These are phyloP conservation scores for Elachura formosa DNA, from an alignment of 2,113 vertebrate genomes.

Conservation along the genomic window DNA sequence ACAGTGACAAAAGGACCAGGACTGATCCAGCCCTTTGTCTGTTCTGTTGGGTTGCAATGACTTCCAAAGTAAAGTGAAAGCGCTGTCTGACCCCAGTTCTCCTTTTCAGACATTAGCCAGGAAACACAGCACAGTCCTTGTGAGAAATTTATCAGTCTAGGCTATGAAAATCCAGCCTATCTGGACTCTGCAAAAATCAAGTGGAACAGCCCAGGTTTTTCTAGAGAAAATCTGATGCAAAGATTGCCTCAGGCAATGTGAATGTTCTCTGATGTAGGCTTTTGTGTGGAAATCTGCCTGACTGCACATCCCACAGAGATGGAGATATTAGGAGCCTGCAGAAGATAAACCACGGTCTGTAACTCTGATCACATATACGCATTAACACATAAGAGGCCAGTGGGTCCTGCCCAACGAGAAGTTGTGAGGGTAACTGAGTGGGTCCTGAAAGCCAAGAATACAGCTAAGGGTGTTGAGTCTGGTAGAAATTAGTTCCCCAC, in stretches of 20 bases:
- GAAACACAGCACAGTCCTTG: neutral
- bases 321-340: neutral
- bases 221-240: neutral
- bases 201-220: neutral
- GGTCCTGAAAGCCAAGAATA: neutral
- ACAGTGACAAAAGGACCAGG: neutral
- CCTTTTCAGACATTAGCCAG: neutral
- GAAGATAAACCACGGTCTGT: neutral
- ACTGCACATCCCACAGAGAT: neutral
- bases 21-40: neutral
- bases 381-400: neutral
- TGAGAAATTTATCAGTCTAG: neutral
- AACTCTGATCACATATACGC: neutral
- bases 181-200: neutral
- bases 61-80: neutral
- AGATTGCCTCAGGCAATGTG: neutral
- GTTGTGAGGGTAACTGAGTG: neutral
- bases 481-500: neutral
- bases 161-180: neutral
- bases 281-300: neutral
- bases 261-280: neutral
- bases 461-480: neutral
- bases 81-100: rapidly evolving
- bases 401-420: neutral
- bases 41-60: neutral